These are phyloP conservation scores for Bos taurus DNA, from an alignment of 2,113 vertebrate genomes.

Conservation along the genomic window DNA sequence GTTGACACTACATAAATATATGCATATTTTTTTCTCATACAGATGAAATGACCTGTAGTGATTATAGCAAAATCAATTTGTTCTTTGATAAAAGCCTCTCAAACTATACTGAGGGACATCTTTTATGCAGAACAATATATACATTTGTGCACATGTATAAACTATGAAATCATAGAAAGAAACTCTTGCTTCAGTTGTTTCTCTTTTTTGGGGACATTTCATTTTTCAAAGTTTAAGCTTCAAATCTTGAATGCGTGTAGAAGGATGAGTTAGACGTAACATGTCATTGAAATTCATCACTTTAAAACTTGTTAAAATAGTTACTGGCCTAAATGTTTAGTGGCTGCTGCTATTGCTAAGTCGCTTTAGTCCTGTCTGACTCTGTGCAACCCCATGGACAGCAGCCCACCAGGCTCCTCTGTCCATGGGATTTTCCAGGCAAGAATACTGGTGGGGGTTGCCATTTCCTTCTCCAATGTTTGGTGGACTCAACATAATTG, in stretches of 20 bases:
- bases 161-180: constrained; percentile 66
- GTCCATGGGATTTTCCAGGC: background rate
- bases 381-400: background rate
- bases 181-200: constrained; percentile 45
- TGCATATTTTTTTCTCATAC: constrained; percentile 71
- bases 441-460: background rate
- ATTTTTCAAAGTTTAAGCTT: constrained; percentile 3
- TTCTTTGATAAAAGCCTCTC: constrained; percentile 73
- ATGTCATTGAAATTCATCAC: background rate
- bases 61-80: background rate
- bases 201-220: background rate
- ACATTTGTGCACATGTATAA: constrained; percentile 58
- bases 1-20: constrained; percentile 68
- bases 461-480: background rate
- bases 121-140: constrained; percentile 72
- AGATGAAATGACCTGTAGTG: background rate
- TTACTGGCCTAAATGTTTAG: background rate
- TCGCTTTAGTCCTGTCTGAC: background rate
- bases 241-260: background rate
- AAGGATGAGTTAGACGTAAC: background rate
- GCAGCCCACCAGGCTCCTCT: background rate
- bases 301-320: background rate
- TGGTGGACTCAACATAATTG: background rate
- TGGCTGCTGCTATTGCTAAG: background rate
- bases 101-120: constrained; percentile 70